Conservation (phyloP, 2,888 invertebrate genomes). For the Lithodes maja region DNA sequence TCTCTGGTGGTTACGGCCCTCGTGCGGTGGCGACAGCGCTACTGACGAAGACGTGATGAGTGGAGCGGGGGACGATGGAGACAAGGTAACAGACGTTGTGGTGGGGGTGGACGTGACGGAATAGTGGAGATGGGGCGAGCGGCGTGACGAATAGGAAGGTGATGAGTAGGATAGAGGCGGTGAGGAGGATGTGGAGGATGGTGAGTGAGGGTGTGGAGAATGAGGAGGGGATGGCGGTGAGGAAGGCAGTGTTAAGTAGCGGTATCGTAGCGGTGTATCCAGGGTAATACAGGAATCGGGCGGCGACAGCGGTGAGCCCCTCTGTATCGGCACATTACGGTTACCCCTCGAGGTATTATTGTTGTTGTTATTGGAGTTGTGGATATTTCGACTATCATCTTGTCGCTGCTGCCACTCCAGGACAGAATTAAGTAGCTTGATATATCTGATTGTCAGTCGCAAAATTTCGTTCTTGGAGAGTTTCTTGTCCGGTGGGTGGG, state of each 20-base stretch:
- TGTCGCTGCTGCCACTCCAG: conserved; percentile 87
- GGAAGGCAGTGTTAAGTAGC: conserved; percentile 30
- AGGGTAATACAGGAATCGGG: not conserved
- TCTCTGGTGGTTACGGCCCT: not conserved
- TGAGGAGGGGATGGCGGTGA: conserved; percentile 40
- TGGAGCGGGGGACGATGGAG: conserved; percentile 28
- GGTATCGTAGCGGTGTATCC: conserved; percentile 3
- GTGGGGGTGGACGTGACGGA: conserved; percentile 13
- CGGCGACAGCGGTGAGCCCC: conserved; percentile 45
- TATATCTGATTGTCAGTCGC: conserved; percentile 95
- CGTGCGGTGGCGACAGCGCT: conserved; percentile 25
- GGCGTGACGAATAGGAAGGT: not conserved
- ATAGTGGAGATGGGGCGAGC: not conserved
- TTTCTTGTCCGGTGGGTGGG: conserved; percentile 97
- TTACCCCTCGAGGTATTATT: conserved; percentile 6
- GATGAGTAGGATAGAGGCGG: conserved; percentile 49
- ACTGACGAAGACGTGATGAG: not conserved
- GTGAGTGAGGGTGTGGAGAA: conserved; percentile 39
- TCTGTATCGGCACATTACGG: not conserved
- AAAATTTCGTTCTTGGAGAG: conserved; percentile 97
- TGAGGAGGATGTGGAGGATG: conserved; percentile 38
- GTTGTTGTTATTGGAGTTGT: conserved; percentile 9
- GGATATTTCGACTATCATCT: conserved; percentile 28
- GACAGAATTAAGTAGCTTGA: conserved; percentile 88
- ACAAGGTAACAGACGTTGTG: not conserved